Conservation (phyloP, 2,113 vertebrate genomes). For the Dromiciops gliroides region DNA sequence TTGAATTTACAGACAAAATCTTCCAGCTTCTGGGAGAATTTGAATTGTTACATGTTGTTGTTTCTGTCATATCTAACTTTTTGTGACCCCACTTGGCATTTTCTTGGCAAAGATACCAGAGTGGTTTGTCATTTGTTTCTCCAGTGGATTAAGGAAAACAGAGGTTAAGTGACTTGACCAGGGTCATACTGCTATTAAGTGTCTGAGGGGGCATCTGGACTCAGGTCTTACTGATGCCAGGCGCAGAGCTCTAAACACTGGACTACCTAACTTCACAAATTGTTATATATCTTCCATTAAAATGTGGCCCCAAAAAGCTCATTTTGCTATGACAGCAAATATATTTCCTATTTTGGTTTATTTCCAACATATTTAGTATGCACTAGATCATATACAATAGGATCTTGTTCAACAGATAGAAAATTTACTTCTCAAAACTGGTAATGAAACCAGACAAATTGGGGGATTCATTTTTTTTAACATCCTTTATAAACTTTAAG, state of each 20-base stretch:
- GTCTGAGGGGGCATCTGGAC: neutral
- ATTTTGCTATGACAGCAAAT: neutral
- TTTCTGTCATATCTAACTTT: neutral
- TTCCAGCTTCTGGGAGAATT: constrained; percentile 41
- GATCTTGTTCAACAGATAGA: constrained; percentile 1
- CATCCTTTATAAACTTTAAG: too few species aligned
- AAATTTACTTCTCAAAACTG: neutral
- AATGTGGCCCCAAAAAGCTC: neutral
- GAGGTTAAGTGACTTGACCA: neutral
- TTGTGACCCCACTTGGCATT: neutral
- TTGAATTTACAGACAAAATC: constrained; percentile 64
- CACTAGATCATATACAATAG: neutral
- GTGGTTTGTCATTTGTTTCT: neutral
- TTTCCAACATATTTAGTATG: neutral
- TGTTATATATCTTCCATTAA: neutral
- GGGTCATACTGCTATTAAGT: neutral
- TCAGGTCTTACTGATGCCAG: neutral
- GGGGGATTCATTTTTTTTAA: constrained; percentile 12
- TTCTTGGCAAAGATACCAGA: neutral
- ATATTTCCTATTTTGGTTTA: neutral
- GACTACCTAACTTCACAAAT: neutral
- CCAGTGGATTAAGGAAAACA: neutral
- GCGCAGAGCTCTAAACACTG: too few species aligned
- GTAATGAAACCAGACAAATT: neutral
- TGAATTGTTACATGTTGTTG: constrained; percentile 53